Conservation (phyloP, 2,888 invertebrate species). For the Panopea generosa region DNA sequence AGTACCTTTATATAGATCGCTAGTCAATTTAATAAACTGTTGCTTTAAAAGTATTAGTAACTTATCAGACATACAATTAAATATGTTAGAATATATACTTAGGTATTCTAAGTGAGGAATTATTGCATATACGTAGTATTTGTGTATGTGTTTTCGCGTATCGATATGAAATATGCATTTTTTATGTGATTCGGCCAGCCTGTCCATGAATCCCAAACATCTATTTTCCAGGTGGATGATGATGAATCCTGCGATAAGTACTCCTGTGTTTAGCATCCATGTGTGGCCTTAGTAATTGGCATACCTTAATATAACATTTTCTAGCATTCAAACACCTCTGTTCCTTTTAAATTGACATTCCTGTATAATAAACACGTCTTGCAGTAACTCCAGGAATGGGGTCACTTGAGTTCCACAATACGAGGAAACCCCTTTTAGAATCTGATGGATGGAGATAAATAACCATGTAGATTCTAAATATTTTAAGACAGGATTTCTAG, state of each 20-base stretch:
- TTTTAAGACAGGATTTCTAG: neutral
- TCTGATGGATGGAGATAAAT: conserved; percentile 34
- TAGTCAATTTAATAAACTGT: no score
- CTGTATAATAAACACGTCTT: conserved; percentile 13
- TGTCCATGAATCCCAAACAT: conserved; percentile 68
- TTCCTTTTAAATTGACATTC: no score
- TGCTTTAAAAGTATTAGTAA: no score
- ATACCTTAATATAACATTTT: no score
- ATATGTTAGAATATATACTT: no score
- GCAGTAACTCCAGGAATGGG: conserved; percentile 27
- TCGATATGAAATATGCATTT: conserved; percentile 54
- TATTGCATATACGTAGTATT: no score
- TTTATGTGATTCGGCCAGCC: conserved; percentile 65
- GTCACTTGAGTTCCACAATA: conserved; percentile 50
- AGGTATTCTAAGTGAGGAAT: no score
- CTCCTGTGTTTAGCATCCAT: no score
- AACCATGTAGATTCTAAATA: conserved; percentile 23
- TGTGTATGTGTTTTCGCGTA: conserved; percentile 26
- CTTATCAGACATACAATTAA: no score
- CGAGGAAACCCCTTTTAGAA: conserved; percentile 53
- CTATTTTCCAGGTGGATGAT: conserved; percentile 71
- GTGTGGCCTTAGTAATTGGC: no score
- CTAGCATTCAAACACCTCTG: no score
- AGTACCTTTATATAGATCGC: no score
- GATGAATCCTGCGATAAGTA: conserved; percentile 2